Evolutionary conservation across 1,140 invertebrate genomes (phyloP).

Genomic region (Thalassaphorura encarpata): DNA sequence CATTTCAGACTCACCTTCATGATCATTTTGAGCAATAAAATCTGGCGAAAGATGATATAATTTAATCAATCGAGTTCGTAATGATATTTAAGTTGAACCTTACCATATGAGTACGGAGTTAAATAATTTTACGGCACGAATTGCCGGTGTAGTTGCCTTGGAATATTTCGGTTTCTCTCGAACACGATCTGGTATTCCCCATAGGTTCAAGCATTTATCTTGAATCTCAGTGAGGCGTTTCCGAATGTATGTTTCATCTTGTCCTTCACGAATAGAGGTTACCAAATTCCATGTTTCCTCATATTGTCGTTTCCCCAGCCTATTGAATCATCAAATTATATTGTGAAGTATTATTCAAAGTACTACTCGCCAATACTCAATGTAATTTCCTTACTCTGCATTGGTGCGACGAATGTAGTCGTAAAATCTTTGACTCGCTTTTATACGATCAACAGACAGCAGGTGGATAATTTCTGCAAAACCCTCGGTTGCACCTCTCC

Average conservation of each 20-base stretch:
- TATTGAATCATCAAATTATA: no score
- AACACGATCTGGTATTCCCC: constrained; percentile 1
- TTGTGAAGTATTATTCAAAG: no score
- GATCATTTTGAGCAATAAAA: constrained; percentile 19
- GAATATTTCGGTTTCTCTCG: background rate
- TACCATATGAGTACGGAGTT: background rate
- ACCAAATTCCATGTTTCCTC: background rate
- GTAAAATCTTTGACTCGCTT: constrained; percentile 56
- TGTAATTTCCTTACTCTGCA: background rate
- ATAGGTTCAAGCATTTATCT: background rate
- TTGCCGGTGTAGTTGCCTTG: background rate
- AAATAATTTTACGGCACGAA: constrained; percentile 1
- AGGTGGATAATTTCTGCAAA: constrained; percentile 46
- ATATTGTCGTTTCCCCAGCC: constrained; percentile 7
- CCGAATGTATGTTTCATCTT: background rate
- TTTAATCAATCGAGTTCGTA: background rate
- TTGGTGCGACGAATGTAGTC: constrained; percentile 51
- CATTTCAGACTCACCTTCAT: constrained; percentile 32
- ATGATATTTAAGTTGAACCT: no score
- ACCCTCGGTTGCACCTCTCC: background rate
- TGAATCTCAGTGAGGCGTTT: constrained; percentile 3
- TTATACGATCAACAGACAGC: constrained; percentile 59
- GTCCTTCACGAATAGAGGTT: background rate
- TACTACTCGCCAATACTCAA: no score
- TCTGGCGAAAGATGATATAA: no score